Conservation (phyloP, 1,140 invertebrate species). For the Heliconius congener region DNA sequence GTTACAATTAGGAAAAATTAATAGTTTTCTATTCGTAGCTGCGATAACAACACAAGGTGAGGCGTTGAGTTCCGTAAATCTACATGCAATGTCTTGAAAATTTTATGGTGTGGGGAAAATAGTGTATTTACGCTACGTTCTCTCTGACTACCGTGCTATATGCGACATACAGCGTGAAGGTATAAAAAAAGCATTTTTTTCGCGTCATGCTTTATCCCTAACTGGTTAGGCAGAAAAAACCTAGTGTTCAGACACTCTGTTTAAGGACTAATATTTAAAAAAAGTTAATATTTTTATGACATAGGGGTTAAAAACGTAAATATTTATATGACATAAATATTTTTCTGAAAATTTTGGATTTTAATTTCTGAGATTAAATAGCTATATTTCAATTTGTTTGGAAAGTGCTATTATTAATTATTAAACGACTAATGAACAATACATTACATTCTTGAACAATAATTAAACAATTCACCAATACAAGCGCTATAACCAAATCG, state of each 20-base stretch:
- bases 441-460: constrained; percentile 15
- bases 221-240: not conserved
- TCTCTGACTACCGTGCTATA: not conserved
- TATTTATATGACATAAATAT: no score
- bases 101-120: no score
- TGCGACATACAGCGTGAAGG: no score
- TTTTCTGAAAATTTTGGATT: not conserved
- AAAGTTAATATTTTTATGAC: no score
- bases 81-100: not conserved
- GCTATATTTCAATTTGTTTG: not conserved
- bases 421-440: not conserved
- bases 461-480: constrained; percentile 20
- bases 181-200: not conserved
- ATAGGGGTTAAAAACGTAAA: no score
- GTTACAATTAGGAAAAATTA: not conserved
- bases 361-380: not conserved
- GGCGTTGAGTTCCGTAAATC: not conserved
- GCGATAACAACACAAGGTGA: not conserved
- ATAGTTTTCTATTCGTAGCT: not conserved
- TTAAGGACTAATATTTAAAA: no score
- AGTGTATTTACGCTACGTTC: not conserved
- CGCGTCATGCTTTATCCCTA: not conserved
- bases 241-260: not conserved
- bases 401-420: not conserved
- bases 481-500: not conserved